Evolutionary conservation across 2,888 invertebrate species (phyloP), one percentile per base, ranked within the genome.

Genomic region (Steinernema hermaphroditum): DNA sequence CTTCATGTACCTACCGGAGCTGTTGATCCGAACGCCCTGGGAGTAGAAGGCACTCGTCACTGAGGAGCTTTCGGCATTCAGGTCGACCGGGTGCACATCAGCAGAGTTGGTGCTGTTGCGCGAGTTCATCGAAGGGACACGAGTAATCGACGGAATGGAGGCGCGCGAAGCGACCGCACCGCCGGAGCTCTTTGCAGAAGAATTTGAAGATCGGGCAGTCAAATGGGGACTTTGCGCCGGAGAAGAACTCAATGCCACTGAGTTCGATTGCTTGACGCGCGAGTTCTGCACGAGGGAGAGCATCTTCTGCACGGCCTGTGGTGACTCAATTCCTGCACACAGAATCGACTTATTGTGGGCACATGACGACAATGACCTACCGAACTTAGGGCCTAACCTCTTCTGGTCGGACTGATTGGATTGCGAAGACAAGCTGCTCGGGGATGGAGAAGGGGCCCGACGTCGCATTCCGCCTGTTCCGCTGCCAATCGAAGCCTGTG

Each of bases 241-340:
- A 16, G 43, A 43, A 24, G 22, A 41, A 44, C 69, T 43, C 41
- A 43, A 41, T 41, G 44, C 69, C 16, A 41, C 43, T 37, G 69
- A 44, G 43, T n/a, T 44, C 43, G 69, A 69, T 41, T 29, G 62
- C 68, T 77, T 76, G 19, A 75, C 74, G 27, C 82, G 77, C 16
- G 81, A 82, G 70, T 80, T 79, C 68, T 83, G 83, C 37, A 85
- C 87, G 32, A 98, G 90, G 8, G 96, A 92, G 81, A 98, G 89
- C 87, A 98, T 91, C 88, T 98, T 98, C 83, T 95, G 91, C 22
- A 97, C 94, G 9, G 96, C 94, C 88, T 96, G 96, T 24, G 97
- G 97, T 16, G 96, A 96, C 49, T 95, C 95, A 49, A 96, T 92
- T 79, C 95, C 92, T 81, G 37, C 54, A 32, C 24, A 49, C 22